A percentile compares a stretch with the other conserved stretches of the same genome.
These are phyloP conservation scores for Muraenolepis orangiensis DNA, from an alignment of 2,797 vertebrate species.

Conservation along the genomic window DNA sequence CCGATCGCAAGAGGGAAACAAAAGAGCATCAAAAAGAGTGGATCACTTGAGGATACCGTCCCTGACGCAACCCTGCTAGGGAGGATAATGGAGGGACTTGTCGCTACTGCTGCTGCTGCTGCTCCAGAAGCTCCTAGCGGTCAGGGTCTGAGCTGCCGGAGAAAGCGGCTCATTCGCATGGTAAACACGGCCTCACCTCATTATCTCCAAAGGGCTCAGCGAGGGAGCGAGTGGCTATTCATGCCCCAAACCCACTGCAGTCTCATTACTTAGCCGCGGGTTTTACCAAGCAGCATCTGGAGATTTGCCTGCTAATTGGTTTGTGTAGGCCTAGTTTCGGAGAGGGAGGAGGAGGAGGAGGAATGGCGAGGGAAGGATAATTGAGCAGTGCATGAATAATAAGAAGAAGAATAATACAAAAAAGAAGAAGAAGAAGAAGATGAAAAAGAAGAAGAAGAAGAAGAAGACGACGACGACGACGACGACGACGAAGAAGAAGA, in stretches of 20 bases:
- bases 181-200: constrained; percentile 41
- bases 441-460: not conserved
- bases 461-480: not conserved
- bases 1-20: constrained; percentile 22
- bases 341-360: constrained; percentile 1
- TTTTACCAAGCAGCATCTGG: constrained; percentile 19
- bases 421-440: not conserved
- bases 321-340: constrained; percentile 18
- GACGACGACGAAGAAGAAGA: not conserved
- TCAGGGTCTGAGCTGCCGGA: constrained; percentile 19
- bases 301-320: constrained; percentile 37
- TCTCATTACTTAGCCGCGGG: constrained; percentile 19
- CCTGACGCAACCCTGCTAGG: constrained; percentile 17
- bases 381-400: not conserved
- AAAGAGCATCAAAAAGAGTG: constrained; percentile 37
- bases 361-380: constrained; percentile 7
- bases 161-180: constrained; percentile 17
- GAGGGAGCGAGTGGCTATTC: constrained; percentile 28
- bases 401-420: not conserved
- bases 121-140: constrained; percentile 4
- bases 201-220: constrained; percentile 19
- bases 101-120: constrained; percentile 8
- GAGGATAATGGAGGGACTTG: not conserved
- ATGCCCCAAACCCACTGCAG: constrained; percentile 19
- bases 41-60: constrained; percentile 47